These are phyloP conservation scores for Periphyllus acericola DNA, from an alignment of 2,888 invertebrate species.

Conservation along the genomic window DNA sequence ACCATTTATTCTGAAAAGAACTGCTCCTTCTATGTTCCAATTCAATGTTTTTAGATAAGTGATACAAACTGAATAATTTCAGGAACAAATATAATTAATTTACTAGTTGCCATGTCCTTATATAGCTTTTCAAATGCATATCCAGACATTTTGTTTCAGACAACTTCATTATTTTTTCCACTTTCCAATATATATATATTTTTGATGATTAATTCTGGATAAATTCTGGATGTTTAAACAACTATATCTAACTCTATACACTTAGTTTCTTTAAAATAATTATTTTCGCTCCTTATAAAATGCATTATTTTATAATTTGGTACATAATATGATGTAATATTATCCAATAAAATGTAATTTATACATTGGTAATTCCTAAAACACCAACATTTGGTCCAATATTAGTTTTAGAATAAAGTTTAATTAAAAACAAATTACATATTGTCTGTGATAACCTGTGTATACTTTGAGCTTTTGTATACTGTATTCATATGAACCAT, in stretches of 20 bases:
- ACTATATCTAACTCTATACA: background rate
- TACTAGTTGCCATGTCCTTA: background rate
- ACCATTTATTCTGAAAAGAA: constrained; percentile 47
- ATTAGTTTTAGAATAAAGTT: constrained; percentile 30
- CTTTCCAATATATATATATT: background rate
- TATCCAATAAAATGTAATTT: background rate
- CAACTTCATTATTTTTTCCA: background rate
- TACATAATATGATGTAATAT: background rate
- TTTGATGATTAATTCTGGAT: background rate
- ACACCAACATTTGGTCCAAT: constrained; percentile 41
- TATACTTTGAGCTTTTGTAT: constrained; percentile 13
- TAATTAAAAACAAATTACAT: background rate
- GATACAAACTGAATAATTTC: constrained; percentile 1
- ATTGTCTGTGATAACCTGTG: constrained; percentile 41
- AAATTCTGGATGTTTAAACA: background rate
- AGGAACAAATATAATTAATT: background rate
- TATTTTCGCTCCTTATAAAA: background rate
- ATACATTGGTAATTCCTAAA: background rate
- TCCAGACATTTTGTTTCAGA: background rate
- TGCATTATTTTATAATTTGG: background rate
- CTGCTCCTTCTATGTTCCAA: constrained; percentile 46
- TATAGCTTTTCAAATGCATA: background rate
- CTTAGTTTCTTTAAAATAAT: background rate
- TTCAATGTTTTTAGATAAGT: constrained; percentile 39
- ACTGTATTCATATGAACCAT: background rate